Conservation (phyloP, 2,113 vertebrate species). For the Maccullochella peelii region DNA sequence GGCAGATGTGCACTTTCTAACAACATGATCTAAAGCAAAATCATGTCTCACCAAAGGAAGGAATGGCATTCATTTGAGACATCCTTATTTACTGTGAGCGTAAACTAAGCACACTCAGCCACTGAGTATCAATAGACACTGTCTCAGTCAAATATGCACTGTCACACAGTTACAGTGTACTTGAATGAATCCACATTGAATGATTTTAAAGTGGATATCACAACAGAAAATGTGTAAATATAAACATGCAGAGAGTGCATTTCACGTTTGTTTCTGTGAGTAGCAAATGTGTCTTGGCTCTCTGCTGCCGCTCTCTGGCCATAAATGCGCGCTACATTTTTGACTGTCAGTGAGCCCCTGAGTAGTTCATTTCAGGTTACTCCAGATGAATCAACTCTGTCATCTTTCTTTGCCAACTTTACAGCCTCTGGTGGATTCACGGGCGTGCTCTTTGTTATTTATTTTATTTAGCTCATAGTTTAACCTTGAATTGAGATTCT, state of each 20-base stretch:
- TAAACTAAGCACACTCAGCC: neutral
- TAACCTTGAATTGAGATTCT: neutral
- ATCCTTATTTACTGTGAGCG: constrained; percentile 4
- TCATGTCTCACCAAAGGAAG: neutral
- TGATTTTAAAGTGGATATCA: neutral
- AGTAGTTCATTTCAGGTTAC: neutral
- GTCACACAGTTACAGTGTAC: neutral
- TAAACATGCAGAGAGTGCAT: neutral
- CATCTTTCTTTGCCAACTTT: neutral
- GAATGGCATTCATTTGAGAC: neutral
- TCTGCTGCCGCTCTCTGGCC: constrained; percentile 75
- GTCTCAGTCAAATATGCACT: neutral
- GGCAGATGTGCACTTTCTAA: neutral
- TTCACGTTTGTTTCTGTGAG: neutral
- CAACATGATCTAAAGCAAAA: neutral
- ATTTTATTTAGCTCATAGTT: neutral
- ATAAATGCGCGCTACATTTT: neutral
- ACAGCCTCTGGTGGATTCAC: neutral
- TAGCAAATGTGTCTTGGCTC: constrained; percentile 17
- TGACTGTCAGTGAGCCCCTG: neutral
- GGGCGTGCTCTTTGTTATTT: neutral
- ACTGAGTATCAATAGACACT: neutral
- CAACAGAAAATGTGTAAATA: neutral
- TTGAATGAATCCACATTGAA: neutral
- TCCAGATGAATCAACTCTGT: neutral